A percentile compares a stretch with the other conserved stretches of the same genome.
phyloP scores from a whole-genome alignment of 2,888 invertebrate species.

The Drosophila peninsularis region DNA sequence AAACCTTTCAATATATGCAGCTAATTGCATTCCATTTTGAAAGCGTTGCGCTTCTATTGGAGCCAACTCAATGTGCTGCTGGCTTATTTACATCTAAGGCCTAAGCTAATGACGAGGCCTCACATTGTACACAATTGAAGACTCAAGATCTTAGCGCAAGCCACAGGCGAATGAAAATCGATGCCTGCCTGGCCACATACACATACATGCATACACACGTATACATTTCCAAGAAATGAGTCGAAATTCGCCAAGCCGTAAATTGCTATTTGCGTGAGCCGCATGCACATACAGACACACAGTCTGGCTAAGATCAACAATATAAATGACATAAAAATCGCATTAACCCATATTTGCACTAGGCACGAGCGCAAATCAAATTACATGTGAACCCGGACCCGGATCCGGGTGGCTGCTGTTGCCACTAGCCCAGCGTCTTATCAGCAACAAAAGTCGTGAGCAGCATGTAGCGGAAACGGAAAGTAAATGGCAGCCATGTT shows the following conservation, averaged over 20 bases:
- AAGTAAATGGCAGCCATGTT: conserved; percentile 71
- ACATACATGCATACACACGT: background rate
- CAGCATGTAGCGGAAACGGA: conserved; percentile 75
- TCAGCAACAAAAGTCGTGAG: conserved; percentile 70
- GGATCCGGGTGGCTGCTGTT: conserved; percentile 11
- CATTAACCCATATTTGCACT: conserved; percentile 80
- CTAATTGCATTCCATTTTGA: background rate
- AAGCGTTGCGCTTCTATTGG: too few relatives aligned
- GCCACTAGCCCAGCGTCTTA: conserved; percentile 42
- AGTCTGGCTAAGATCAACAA: conserved; percentile 46
- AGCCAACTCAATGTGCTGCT: conserved; percentile 16
- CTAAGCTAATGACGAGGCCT: conserved; percentile 4
- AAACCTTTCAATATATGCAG: background rate
- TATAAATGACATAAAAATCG: conserved; percentile 79
- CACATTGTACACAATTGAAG: background rate
- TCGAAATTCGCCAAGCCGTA: conserved; percentile 36
- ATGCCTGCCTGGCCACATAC: background rate
- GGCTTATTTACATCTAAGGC: background rate
- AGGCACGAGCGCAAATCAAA: conserved; percentile 70
- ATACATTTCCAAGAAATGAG: conserved; percentile 27
- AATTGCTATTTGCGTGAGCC: conserved; percentile 48
- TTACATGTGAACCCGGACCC: conserved; percentile 47
- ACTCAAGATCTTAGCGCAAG: conserved; percentile 6
- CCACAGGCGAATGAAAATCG: conserved; percentile 26
- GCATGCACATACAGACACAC: background rate